Conservation (phyloP, 1,140 invertebrate species). For the Solenopsis invicta region DNA sequence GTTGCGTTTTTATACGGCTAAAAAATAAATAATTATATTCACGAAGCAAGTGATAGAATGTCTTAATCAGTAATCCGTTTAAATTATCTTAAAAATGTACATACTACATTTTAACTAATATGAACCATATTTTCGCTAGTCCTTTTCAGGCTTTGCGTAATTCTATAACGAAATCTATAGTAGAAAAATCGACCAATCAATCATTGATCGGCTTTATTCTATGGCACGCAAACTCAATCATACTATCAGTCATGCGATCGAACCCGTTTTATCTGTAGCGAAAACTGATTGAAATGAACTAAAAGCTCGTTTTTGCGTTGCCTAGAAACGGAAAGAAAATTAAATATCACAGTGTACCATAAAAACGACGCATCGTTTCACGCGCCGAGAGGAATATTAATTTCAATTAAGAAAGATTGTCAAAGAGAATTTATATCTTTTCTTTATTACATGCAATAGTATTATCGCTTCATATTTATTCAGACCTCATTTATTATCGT, state of each 20-base stretch:
- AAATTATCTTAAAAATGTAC: background rate
- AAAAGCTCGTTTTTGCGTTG: constrained; percentile 51
- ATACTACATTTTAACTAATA: background rate
- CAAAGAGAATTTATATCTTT: constrained; percentile 8
- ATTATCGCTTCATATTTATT: constrained; percentile 12
- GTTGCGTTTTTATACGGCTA: background rate
- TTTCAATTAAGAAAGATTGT: constrained; percentile 37
- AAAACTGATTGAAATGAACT: constrained; percentile 52
- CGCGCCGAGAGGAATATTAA: background rate
- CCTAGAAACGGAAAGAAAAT: constrained; percentile 47
- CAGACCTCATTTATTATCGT: background rate
- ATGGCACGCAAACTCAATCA: constrained; percentile 47
- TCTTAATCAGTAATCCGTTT: background rate
- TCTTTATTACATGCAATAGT: constrained; percentile 6
- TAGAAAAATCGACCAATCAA: constrained; percentile 49
- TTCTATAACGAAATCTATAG: constrained; percentile 29
- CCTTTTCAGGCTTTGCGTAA: constrained; percentile 4
- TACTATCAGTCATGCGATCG: constrained; percentile 50
- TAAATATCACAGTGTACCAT: constrained; percentile 47
- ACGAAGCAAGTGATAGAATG: background rate
- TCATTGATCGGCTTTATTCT: constrained; percentile 52
- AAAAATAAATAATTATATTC: background rate
- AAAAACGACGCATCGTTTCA: background rate
- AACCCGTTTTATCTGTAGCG: constrained; percentile 45
- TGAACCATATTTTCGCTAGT: background rate